Percentiles rank a stretch among this genome's conserved stretches.
phyloP scores from a whole-genome alignment of 2,113 vertebrate species.

The Balaenoptera acutorostrata region DNA sequence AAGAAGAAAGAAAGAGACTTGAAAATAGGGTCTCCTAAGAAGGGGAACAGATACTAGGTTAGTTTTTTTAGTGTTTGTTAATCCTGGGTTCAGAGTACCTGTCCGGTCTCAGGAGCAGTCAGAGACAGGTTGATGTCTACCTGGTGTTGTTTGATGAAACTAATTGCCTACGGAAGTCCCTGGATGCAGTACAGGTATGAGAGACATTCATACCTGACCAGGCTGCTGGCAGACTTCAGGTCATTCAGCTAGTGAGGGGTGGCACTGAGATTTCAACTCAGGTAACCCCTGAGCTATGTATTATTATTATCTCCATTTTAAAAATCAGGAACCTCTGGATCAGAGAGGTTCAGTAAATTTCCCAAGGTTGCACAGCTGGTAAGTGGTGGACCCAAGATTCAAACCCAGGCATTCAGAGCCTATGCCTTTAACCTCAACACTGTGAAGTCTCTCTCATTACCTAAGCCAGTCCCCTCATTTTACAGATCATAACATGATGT shows the following conservation, averaged over 20 bases:
- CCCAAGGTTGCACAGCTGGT: neutral
- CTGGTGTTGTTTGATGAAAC: neutral
- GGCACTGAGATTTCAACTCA: conserved; percentile 39
- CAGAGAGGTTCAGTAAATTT: neutral
- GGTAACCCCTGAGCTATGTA: neutral
- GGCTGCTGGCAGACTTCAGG: neutral
- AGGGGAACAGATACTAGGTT: neutral
- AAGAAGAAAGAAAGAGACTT: neutral
- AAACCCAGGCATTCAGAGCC: neutral
- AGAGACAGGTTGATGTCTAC: neutral
- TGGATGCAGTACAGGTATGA: too few species aligned
- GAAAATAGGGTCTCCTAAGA: neutral
- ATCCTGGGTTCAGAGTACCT: neutral
- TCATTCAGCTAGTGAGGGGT: neutral
- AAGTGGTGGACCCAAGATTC: neutral
- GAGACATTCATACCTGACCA: neutral
- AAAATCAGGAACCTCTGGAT: neutral
- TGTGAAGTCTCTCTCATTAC: neutral
- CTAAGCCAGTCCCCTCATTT: neutral
- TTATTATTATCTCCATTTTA: neutral
- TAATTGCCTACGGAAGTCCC: neutral
- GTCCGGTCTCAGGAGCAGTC: neutral
- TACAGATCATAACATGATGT: neutral
- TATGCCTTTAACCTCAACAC: neutral
- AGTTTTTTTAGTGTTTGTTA: neutral